phyloP scores from a whole-genome alignment of 2,888 invertebrate species.

The Drosophila robusta region DNA sequence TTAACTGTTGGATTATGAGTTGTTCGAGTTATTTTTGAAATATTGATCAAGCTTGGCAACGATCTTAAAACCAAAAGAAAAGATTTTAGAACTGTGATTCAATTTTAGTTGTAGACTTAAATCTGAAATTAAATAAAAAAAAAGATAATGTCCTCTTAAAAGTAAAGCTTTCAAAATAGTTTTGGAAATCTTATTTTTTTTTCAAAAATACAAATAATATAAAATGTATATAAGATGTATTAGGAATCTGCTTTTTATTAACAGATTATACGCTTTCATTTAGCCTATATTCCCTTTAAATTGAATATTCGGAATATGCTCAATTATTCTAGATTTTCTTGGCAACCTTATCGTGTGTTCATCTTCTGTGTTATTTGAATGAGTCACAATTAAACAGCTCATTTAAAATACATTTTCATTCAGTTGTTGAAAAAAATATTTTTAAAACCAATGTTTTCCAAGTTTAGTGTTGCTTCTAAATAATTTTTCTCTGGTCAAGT shows the following conservation, averaged over 20 bases:
- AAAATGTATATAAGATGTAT: too few species aligned
- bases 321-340: background rate
- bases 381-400: slow-evolving; percentile 15
- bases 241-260: background rate
- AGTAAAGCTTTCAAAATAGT: too few species aligned
- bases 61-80: too few species aligned
- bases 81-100: too few species aligned
- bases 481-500: too few species aligned
- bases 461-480: too few species aligned
- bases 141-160: too few species aligned
- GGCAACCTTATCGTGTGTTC: slow-evolving; percentile 16
- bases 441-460: too few species aligned
- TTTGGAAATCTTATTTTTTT: too few species aligned
- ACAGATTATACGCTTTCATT: background rate
- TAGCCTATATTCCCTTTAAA: background rate
- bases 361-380: slow-evolving; percentile 1
- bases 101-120: too few species aligned
- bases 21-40: background rate
- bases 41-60: background rate
- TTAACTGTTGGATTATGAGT: background rate
- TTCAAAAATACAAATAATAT: background rate
- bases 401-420: background rate
- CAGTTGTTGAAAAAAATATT: too few species aligned
- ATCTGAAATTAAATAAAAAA: too few species aligned
- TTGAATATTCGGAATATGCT: background rate